phyloP scores from a whole-genome alignment of 2,113 vertebrate species.

The Pogonocichla stellata region DNA sequence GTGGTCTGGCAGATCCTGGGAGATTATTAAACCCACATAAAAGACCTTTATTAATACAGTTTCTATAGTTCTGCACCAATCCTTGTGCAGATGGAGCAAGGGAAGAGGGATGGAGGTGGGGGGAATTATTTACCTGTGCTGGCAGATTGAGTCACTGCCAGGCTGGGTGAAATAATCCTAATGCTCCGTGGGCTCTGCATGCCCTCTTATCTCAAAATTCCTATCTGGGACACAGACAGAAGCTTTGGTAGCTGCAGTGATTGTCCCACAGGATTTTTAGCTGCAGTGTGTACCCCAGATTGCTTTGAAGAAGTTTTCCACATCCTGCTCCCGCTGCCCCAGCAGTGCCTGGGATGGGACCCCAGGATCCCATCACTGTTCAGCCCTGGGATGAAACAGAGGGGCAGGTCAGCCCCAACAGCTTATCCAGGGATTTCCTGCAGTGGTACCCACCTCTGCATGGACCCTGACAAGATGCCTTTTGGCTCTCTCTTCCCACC shows the following conservation, averaged over 20 bases:
- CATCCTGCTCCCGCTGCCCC: background rate
- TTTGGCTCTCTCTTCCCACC: background rate
- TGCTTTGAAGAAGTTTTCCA: background rate
- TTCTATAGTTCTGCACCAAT: background rate
- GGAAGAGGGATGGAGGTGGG: background rate
- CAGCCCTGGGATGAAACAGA: background rate
- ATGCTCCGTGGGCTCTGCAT: background rate
- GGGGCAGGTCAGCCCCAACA: background rate
- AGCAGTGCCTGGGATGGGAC: fast-evolving
- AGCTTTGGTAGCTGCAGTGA: background rate
- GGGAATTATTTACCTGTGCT: background rate
- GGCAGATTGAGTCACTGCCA: background rate
- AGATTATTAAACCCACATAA: conserved; percentile 60
- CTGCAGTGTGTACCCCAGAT: fast-evolving
- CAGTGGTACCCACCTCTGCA: background rate
- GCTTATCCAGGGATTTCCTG: background rate
- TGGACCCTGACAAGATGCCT: background rate
- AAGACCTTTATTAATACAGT: conserved; percentile 41
- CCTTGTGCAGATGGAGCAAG: background rate
- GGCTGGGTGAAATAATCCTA: background rate
- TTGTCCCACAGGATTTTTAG: background rate
- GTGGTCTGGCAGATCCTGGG: conserved; percentile 40
- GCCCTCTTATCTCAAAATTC: background rate
- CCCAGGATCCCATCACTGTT: fast-evolving
- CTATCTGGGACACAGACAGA: background rate